A percentile compares a stretch with the other conserved stretches of the same genome.
Evolutionary conservation across 2,113 vertebrate species (phyloP).

Genomic region (Turnix velox): DNA sequence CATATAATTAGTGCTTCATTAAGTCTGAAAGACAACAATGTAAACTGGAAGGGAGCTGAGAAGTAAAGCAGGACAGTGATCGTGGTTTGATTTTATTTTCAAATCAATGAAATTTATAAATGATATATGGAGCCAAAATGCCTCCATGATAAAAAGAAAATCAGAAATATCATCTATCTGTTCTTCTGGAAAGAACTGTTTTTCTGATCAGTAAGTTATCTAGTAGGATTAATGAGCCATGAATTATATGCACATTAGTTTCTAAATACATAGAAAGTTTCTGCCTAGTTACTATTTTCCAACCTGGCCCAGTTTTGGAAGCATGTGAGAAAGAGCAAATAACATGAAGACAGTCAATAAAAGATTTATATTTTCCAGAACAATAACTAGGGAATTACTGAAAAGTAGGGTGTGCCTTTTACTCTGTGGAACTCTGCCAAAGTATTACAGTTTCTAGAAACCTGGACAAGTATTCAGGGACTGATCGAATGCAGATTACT

Average conservation of each 20-base stretch:
- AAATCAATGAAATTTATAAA: neutral
- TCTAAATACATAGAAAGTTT: neutral
- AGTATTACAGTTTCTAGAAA: neutral
- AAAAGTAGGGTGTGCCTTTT: accelerated
- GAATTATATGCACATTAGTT: neutral
- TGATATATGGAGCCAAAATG: neutral
- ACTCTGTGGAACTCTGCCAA: neutral
- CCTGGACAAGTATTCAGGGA: neutral
- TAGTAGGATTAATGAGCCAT: neutral
- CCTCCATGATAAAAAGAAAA: neutral
- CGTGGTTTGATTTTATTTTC: neutral
- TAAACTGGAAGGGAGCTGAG: neutral
- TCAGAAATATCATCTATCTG: neutral
- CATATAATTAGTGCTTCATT: neutral
- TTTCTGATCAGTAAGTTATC: neutral
- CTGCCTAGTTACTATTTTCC: neutral
- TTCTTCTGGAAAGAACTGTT: neutral
- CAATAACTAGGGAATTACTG: neutral
- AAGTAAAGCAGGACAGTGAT: neutral
- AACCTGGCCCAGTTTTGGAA: neutral
- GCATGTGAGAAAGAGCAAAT: neutral
- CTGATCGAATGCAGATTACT: neutral
- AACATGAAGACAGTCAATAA: neutral
- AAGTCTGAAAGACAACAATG: neutral
- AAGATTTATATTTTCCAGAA: neutral